Base-by-base conservation (phyloP, 2,888 invertebrate genomes). In the Nebria salina region DNA sequence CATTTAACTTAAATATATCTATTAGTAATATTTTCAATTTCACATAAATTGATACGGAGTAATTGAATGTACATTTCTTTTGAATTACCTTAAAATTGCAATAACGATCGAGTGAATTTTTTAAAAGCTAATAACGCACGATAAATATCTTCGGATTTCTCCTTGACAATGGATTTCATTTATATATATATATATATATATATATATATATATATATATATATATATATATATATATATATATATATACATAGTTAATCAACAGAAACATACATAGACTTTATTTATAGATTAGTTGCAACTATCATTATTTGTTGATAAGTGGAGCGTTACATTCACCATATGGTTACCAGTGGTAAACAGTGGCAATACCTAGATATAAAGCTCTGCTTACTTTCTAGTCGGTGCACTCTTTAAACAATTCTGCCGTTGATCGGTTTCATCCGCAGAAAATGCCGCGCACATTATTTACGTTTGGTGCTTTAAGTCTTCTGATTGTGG, bases 311-410 rank as follows among this genome's bases (percentile, higher is more conserved):
- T 54, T 11, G 26, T 26, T 70, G 15, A 25, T 70, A 70, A 70
- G 70, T 70, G 34, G 70, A 70, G 70, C 70, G 15, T 70, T 70
- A 11, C 70, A 70, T 70, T 70, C 26, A 25, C 70, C 70, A 70
- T 70, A 70, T 70, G 70, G 4, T 70, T 25, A 70, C 26, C 66
- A 13, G 6, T 25, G 66, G 6, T 13, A 54, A 54, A 54, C 13
- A 13, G 8, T 54, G 11, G 54, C 54, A 54, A 34, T 34, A 7
- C 25, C 25, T 26, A 26, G 7, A 70, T 70, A 70, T 66, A 66
- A 70, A 70, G 5, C 70, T 11, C 7, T 26, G 34, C 11, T 26
- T 15, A 26, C 34, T 70, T 34, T 70, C 25, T 26, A 70, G 6
- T 34, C 11, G 34, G 20, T 70, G 13, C 70, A 70, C 70, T 70